These are phyloP conservation scores for Seira sanloemensis DNA, from an alignment of 2,888 invertebrate genomes.

Conservation along the genomic window DNA sequence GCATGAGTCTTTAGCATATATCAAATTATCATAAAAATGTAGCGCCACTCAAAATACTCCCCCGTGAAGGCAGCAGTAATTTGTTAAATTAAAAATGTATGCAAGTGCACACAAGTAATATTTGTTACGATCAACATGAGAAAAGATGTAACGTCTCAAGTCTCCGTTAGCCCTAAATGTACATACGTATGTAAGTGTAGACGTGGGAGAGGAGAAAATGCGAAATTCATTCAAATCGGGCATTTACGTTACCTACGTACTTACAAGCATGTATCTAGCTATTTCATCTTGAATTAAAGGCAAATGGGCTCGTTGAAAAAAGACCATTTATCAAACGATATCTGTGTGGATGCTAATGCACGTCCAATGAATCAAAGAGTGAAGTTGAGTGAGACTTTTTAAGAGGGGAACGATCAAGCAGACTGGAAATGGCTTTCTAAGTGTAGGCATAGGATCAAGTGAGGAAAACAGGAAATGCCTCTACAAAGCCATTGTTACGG, in stretches of 20 bases:
- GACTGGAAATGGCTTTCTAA: slow-evolving; percentile 31
- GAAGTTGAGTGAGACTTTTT: slow-evolving; percentile 14
- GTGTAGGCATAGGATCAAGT: background rate
- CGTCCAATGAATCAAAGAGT: slow-evolving; percentile 27
- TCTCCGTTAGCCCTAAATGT: no score
- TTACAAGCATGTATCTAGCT: background rate
- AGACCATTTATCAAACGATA: slow-evolving; percentile 58
- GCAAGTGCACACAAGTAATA: no score
- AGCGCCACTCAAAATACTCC: no score
- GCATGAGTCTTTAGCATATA: no score
- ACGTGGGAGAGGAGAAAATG: no score
- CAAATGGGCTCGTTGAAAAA: slow-evolving; percentile 42
- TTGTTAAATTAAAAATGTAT: no score
- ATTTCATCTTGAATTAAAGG: background rate
- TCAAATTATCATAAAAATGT: no score
- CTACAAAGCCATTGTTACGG: slow-evolving; percentile 5
- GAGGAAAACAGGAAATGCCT: slow-evolving; percentile 6
- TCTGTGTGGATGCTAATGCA: slow-evolving; percentile 43
- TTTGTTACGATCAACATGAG: no score
- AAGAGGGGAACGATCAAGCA: background rate
- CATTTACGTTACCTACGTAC: no score
- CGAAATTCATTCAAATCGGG: background rate
- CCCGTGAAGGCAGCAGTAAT: no score
- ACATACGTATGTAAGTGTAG: no score
- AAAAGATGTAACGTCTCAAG: no score